Conservation (phyloP, 2,113 vertebrate species). For the Micronisus gabar region DNA sequence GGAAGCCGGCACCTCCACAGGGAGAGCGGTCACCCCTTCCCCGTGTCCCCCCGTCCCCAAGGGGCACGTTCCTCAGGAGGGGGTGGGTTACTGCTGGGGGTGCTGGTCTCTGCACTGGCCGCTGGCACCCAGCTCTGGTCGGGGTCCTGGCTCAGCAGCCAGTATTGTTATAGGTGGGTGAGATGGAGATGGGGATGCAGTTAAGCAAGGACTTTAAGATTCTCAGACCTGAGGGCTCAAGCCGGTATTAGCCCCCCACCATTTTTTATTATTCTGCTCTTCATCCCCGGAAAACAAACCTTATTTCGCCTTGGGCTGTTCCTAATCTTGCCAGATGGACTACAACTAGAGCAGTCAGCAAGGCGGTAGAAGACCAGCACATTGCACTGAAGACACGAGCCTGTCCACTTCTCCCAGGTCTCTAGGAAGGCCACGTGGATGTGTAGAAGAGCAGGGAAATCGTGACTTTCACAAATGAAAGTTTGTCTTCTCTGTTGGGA, state of each 20-base stretch:
- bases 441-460: background rate
- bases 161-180: background rate
- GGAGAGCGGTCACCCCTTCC: background rate
- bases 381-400: background rate
- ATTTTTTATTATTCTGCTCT: too few relatives aligned
- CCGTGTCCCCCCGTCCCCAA: rapidly evolving
- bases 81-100: background rate
- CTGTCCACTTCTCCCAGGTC: background rate
- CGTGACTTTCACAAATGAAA: background rate
- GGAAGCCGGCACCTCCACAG: background rate
- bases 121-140: background rate
- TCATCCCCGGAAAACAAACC: background rate
- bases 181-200: background rate
- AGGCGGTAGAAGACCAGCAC: background rate
- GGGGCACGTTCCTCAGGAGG: rapidly evolving
- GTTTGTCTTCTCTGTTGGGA: background rate
- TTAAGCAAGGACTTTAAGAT: background rate
- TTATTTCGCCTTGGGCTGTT: background rate
- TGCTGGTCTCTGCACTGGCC: background rate
- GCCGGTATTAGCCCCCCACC: background rate
- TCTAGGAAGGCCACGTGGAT: background rate
- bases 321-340: background rate
- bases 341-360: background rate
- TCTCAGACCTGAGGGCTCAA: background rate
- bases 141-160: background rate